These are phyloP conservation scores for Seira musarum DNA, from an alignment of 2,888 invertebrate genomes.

Conservation along the genomic window DNA sequence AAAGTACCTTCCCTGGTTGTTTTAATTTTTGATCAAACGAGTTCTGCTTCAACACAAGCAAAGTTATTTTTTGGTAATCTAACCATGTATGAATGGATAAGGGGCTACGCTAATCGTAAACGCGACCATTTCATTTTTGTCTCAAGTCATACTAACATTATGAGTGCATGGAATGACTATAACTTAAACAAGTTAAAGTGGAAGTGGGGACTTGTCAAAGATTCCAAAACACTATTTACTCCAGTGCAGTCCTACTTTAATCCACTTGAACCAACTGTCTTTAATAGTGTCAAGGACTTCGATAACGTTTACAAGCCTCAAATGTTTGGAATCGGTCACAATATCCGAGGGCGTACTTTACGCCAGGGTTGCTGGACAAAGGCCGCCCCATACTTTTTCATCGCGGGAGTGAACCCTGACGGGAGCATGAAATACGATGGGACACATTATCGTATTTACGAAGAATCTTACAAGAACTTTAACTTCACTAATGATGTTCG, in stretches of 20 bases:
- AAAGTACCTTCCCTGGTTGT: conserved; percentile 7
- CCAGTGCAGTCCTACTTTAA: neutral
- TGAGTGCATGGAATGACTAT: neutral
- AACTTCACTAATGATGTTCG: conserved; percentile 18
- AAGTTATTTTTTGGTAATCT: conserved; percentile 11
- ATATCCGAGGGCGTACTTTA: conserved; percentile 26
- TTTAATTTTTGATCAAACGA: neutral
- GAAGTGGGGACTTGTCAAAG: conserved; percentile 25
- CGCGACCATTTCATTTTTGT: conserved; percentile 36
- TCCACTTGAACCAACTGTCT: conserved; percentile 16
- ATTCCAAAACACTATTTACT: conserved; percentile 4
- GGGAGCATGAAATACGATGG: conserved; percentile 25
- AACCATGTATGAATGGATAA: conserved; percentile 17
- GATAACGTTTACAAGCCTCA: conserved; percentile 17
- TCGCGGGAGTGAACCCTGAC: neutral
- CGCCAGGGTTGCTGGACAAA: conserved; percentile 11
- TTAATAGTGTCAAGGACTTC: neutral
- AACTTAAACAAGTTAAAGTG: conserved; percentile 13
- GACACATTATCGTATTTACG: conserved; percentile 20
- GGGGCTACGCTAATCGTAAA: neutral
- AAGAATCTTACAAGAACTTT: conserved; percentile 30
- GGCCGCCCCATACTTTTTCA: conserved; percentile 23
- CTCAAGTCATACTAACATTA: neutral
- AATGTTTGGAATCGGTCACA: conserved; percentile 31
- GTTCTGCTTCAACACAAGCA: too few relatives aligned